Evolutionary conservation across 2,797 vertebrate species (phyloP).

Genomic region (Urocyon cinereoargenteus): DNA sequence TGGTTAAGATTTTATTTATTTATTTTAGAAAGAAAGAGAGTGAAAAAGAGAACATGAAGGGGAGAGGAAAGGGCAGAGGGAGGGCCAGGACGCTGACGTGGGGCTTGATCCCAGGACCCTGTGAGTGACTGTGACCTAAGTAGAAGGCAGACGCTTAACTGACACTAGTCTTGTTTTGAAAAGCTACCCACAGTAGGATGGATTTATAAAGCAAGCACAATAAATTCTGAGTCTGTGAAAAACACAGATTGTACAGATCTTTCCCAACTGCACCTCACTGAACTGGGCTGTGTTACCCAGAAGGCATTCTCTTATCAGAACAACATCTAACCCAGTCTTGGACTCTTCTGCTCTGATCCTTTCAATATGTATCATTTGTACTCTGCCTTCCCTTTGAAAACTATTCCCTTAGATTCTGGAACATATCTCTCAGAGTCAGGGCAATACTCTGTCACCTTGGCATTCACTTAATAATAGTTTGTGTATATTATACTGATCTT

Average conservation of each 20-base stretch:
- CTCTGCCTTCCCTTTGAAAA: not conserved
- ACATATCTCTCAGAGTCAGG: not conserved
- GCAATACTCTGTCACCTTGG: not conserved
- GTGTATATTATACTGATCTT: not conserved
- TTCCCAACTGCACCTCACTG: not conserved
- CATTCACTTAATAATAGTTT: not conserved
- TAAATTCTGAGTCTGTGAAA: not conserved
- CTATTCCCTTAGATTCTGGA: not conserved
- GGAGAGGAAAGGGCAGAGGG: no score
- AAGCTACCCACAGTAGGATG: not conserved
- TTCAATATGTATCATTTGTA: not conserved
- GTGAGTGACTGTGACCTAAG: not conserved
- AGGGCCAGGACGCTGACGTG: not conserved
- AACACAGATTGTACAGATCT: not conserved
- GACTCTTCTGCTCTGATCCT: not conserved
- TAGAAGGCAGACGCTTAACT: not conserved
- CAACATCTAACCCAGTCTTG: not conserved
- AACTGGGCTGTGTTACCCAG: not conserved
- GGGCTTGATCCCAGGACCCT: not conserved
- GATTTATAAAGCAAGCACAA: not conserved
- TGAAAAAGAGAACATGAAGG: no score
- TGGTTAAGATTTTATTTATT: not conserved
- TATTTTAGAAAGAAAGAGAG: not conserved
- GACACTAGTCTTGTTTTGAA: not conserved
- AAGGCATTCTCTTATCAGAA: not conserved